Percentiles rank a stretch among this genome's conserved stretches.
phyloP scores from a whole-genome alignment of 1,140 invertebrate genomes.

The Campoletis sonorensis region DNA sequence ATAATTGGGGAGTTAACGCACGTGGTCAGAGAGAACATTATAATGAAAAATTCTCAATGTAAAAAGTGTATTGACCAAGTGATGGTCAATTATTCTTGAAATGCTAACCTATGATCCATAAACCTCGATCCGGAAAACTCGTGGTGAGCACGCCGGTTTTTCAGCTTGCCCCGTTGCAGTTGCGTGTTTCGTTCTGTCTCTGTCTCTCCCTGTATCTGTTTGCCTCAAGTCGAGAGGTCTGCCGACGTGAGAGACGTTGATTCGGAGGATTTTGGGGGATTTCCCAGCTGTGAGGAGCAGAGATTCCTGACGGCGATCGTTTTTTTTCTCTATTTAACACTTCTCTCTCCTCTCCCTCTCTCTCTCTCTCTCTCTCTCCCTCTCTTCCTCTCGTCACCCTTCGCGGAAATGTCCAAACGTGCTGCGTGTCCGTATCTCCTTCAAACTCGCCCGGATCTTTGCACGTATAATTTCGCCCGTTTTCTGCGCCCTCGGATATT shows the following conservation, averaged over 20 bases:
- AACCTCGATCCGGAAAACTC: slow-evolving; percentile 59
- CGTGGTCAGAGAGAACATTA: too few relatives aligned
- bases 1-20: too few relatives aligned
- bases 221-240: not conserved
- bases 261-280: too few relatives aligned
- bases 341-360: slow-evolving; percentile 11
- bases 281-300: too few relatives aligned
- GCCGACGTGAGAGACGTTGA: too few relatives aligned
- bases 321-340: not conserved
- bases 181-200: slow-evolving; percentile 38
- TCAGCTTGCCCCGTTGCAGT: slow-evolving; percentile 52
- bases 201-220: not conserved
- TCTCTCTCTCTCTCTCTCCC: not conserved
- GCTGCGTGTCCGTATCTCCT: not conserved
- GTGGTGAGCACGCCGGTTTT: slow-evolving; percentile 54
- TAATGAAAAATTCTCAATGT: not conserved
- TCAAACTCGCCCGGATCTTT: not conserved
- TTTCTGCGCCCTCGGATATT: not conserved
- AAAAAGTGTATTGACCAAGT: not conserved
- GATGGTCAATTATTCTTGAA: slow-evolving; percentile 43
- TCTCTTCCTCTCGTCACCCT: too few relatives aligned
- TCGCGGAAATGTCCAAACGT: too few relatives aligned
- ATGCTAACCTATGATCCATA: slow-evolving; percentile 75
- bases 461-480: not conserved
- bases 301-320: too few relatives aligned